Conservation (phyloP, 2,888 invertebrate species). For the Luffia ferchaultella region DNA sequence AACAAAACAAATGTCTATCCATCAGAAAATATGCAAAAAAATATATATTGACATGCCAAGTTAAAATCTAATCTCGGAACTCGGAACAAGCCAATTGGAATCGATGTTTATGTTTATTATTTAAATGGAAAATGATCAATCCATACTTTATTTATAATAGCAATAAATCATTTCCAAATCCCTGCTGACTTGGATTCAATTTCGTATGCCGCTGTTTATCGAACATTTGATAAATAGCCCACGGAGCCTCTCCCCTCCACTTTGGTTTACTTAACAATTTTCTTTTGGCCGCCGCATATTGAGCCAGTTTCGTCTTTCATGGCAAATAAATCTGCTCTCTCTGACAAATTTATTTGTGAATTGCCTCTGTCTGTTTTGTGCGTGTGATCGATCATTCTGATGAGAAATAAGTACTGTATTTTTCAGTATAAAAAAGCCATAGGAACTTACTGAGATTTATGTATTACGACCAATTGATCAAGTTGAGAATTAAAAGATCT, state of each 20-base stretch:
- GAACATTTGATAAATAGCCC: constrained; percentile 61
- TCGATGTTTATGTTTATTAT: constrained; percentile 28
- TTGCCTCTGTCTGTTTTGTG: constrained; percentile 46
- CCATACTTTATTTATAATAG: constrained; percentile 57
- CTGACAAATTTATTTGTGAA: constrained; percentile 47
- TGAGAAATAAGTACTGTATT: not conserved
- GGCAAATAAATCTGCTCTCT: constrained; percentile 54
- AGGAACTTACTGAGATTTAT: no score
- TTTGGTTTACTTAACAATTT: constrained; percentile 30
- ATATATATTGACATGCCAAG: no score
- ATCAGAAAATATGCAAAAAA: no score
- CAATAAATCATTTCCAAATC: constrained; percentile 58
- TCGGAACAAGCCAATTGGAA: not conserved
- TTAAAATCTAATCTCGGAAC: not conserved
- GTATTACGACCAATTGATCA: no score
- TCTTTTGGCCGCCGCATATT: constrained; percentile 24
- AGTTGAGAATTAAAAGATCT: no score
- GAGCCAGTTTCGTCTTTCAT: constrained; percentile 40
- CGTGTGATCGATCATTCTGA: constrained; percentile 31
- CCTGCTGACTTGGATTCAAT: constrained; percentile 59
- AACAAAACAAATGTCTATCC: no score
- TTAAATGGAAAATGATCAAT: constrained; percentile 56
- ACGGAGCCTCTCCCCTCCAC: constrained; percentile 21
- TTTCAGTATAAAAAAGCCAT: no score
- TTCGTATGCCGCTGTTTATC: constrained; percentile 57